Base-by-base conservation (phyloP, 2,797 vertebrate species). In the Cephalopachus bancanus region DNA sequence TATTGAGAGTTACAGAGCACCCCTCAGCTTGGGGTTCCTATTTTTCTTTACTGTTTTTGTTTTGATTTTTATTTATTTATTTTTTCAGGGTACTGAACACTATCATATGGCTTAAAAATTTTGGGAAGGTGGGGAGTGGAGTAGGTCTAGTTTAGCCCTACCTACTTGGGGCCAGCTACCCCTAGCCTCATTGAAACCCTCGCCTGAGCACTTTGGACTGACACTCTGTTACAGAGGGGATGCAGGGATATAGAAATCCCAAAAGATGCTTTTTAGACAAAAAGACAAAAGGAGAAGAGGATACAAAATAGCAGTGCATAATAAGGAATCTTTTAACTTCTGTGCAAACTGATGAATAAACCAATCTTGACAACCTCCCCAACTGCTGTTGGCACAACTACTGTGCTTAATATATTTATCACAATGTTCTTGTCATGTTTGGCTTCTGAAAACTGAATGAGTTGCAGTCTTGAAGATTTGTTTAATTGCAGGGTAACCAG, bases 401-500 rank as follows among this genome's bases (percentile, higher is more conserved):
- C 98, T 98, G 95, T 97, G 96, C 44, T 97, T 98, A 97, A 98
- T 98, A 97, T 97, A 97, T 97, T 95, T 97, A 98, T 97, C 97
- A 97, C 91, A 97, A 97, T 97, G 97, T 97, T 89, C 92, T 95
- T 95, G 97, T 96, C 95, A 97, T 97, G 83, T 97, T 96, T 95
- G 97, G 94, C 96, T 97, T 89, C 94, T 96, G 93, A 92, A 98
- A 98, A 98, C 97, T 96, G 97, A 95, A 98, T 98, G 95, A 84
- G 91, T 96, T 98, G 93, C 95, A 91, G 81, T 97, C 98, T 97
- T 98, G 96, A 97, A 97, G 97, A 97, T 98, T 97, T 97, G 94
- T 97, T 98, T 98, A 98, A 98, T 98, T 98, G 97, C 96, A 98
- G 97, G 97, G 90, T 96, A 96, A 96, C 97, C 97, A 96, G 97